Base-by-base conservation (phyloP, 2,888 invertebrate species). In the Habroteleia sp. region DNA sequence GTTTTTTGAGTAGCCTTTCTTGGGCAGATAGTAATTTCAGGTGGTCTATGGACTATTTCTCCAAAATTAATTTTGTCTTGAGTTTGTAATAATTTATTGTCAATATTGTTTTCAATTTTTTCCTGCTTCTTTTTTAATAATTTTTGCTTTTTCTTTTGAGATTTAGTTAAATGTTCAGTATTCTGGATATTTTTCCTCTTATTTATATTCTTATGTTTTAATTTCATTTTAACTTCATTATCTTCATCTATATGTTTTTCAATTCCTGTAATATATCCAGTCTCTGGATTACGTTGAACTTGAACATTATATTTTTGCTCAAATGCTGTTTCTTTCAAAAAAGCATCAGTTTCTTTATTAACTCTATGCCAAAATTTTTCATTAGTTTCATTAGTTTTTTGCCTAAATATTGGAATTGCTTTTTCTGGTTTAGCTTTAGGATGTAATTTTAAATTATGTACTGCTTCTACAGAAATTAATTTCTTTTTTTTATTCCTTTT, bases 21-120 rank as follows among this genome's bases (percentile, higher is more conserved):
- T 0, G 93, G 92, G 46, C 88, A 84, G 1, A 89, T 84, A 31
- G 85, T 89, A 29, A 95, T 89, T 50, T 90, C 87, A 23, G 96
- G 95, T 58, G 96, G 95, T 48, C 91, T 93, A 87, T 93, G 93
- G 1, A 91, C 92, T 46, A 93, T 90, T 84, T 95, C 95, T 0
- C 95, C 95, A 89, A 96, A 96, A 82, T 91, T 85, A 13, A 96
- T 90, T 41, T 90, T 89, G 87, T 96, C 96, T 42, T 77, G 77
- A 80, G 89, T 81, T 16, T 85, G 84, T 7, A 80, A 90, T 69
- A 88, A 89, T 82, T 91, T 91, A 48, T 92, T 91, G 27, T 90
- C 89, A 1, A 83, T 77, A 56, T 85, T 82, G 13, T 87, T 83
- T 31, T 86, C 80, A 44, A 83, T 54, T 80, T 89, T 86, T 81